These are phyloP conservation scores for Norana najaformis DNA, from an alignment of 2,888 invertebrate genomes.

Conservation along the genomic window DNA sequence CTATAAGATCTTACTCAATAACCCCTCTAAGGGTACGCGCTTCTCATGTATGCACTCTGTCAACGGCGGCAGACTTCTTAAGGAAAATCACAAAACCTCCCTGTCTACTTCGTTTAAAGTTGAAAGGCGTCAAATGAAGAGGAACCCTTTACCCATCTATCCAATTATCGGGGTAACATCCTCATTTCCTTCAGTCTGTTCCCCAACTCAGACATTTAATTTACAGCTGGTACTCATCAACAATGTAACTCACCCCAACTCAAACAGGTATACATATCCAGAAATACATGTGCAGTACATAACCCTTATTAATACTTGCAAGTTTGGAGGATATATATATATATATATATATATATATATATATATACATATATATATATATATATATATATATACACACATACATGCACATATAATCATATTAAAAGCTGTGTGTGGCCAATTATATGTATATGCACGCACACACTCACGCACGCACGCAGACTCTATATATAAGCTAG, in stretches of 20 bases:
- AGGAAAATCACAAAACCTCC: neutral
- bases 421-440: too few relatives aligned
- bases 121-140: neutral
- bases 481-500: too few relatives aligned
- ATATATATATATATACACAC: too few relatives aligned
- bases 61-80: neutral
- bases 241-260: neutral
- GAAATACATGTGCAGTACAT: neutral
- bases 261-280: neutral
- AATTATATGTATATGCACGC: neutral
- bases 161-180: neutral
- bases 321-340: too few relatives aligned
- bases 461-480: neutral
- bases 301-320: neutral
- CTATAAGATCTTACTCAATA: neutral
- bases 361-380: too few relatives aligned
- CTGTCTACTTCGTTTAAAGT: neutral
- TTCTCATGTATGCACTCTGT: neutral
- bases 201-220: neutral
- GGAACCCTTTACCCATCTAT: neutral
- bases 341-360: too few relatives aligned
- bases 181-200: neutral
- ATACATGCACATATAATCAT: too few relatives aligned
- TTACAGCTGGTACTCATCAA: neutral
- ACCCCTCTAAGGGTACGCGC: too few relatives aligned